Evolutionary conservation across 2,888 invertebrate genomes (phyloP).

Genomic region (Cistogaster globosa): DNA sequence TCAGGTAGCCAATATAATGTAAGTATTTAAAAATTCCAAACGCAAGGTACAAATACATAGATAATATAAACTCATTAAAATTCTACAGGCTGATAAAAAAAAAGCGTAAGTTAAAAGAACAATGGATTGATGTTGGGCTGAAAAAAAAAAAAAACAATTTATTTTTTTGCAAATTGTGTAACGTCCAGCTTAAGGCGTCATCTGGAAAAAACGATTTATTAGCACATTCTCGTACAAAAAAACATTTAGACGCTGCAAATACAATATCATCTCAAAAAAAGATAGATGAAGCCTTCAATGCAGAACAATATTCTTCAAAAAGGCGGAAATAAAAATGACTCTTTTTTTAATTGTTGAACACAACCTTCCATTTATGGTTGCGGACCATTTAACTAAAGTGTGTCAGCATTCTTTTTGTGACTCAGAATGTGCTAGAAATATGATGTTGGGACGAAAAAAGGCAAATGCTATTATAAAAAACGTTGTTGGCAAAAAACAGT

Average conservation of each 20-base stretch:
- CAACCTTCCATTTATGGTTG: constrained; percentile 14
- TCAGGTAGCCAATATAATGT: too few relatives aligned
- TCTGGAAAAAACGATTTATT: constrained; percentile 9
- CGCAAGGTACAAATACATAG: too few relatives aligned
- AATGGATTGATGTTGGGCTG: constrained; percentile 19
- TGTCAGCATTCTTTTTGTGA: constrained; percentile 8
- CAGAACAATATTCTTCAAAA: constrained; percentile 4
- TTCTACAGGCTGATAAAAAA: too few relatives aligned
- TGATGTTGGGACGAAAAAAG: constrained; percentile 30
- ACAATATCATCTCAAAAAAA: constrained; percentile 1
- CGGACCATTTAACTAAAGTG: constrained; percentile 26
- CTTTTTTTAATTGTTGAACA: constrained; percentile 32
- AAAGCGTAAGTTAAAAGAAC: background rate
- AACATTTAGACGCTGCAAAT: constrained; percentile 12
- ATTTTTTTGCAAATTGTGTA: constrained; percentile 13
- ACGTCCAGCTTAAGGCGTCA: too few relatives aligned
- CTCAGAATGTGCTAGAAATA: constrained; percentile 1
- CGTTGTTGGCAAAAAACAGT: constrained; percentile 16
- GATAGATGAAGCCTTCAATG: background rate
- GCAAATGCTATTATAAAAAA: constrained; percentile 33
- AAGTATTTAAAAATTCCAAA: too few relatives aligned
- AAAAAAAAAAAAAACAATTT: background rate
- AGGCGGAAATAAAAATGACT: constrained; percentile 21
- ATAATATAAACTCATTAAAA: too few relatives aligned
- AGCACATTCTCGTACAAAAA: background rate